phyloP scores from a whole-genome alignment of 37 sponge, comb jelly and placozoan genomes.

The Cliona cf. orientalis region DNA sequence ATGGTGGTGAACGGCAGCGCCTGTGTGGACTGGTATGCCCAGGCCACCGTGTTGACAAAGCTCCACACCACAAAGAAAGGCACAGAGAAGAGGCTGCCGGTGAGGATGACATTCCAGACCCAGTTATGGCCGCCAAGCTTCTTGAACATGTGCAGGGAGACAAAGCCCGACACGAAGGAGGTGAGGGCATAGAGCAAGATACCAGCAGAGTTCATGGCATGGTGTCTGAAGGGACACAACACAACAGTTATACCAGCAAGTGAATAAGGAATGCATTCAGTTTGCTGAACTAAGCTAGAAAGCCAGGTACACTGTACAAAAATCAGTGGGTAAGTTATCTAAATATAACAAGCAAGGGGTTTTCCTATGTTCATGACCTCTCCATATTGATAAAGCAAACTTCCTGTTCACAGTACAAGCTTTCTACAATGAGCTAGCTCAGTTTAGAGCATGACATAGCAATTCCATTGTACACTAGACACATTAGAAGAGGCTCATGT shows the following conservation, averaged over 20 bases:
- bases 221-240: slow-evolving; percentile 67
- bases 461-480: too few species aligned
- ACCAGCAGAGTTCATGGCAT: slow-evolving; percentile 86
- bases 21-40: slow-evolving; percentile 84
- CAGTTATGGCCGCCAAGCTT: slow-evolving; percentile 89
- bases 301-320: too few species aligned
- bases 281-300: too few species aligned
- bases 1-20: slow-evolving; percentile 95
- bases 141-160: slow-evolving; percentile 77
- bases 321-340: neutral
- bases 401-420: too few species aligned
- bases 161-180: slow-evolving; percentile 84
- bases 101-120: slow-evolving; percentile 95
- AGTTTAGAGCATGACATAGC: too few species aligned
- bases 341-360: neutral
- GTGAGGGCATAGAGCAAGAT: slow-evolving; percentile 92
- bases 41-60: slow-evolving; percentile 89
- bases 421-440: too few species aligned
- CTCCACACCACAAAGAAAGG: slow-evolving; percentile 95
- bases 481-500: too few species aligned
- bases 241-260: neutral
- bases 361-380: neutral
- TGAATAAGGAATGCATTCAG: too few species aligned
- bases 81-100: slow-evolving; percentile 78
- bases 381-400: too few species aligned